phyloP scores from a whole-genome alignment of 2,888 invertebrate species.

The Apomyelois bistriatella region DNA sequence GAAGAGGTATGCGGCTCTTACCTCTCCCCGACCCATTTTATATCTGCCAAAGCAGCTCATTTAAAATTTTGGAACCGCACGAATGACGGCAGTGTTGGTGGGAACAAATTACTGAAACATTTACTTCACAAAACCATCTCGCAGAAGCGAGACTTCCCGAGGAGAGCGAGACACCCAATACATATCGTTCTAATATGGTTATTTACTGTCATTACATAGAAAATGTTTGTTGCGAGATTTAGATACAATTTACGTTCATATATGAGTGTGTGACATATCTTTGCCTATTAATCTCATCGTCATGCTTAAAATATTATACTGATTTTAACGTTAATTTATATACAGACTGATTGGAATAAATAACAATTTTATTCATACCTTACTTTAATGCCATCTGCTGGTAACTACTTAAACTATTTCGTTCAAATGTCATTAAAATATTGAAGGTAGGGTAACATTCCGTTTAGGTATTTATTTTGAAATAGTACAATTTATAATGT shows the following conservation, averaged over 20 bases:
- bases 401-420: too few relatives aligned
- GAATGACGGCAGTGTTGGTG: constrained; percentile 34
- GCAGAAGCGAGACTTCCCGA: constrained; percentile 25
- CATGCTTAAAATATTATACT: too few relatives aligned
- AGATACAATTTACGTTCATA: constrained; percentile 31
- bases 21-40: constrained; percentile 16
- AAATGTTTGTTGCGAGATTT: constrained; percentile 55
- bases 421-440: too few relatives aligned
- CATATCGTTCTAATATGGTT: constrained; percentile 10
- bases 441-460: too few relatives aligned
- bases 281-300: too few relatives aligned
- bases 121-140: not conserved
- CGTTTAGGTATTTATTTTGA: too few relatives aligned
- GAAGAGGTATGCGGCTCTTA: not conserved
- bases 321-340: too few relatives aligned
- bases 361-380: too few relatives aligned
- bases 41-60: constrained; percentile 39
- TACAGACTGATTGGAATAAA: too few relatives aligned
- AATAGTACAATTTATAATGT: too few relatives aligned
- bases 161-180: constrained; percentile 67
- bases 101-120: constrained; percentile 18
- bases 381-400: too few relatives aligned
- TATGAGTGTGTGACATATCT: not conserved
- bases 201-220: constrained; percentile 30
- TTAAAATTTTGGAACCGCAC: constrained; percentile 38